Evolutionary conservation across 2,888 invertebrate species (phyloP), one percentile per base, ranked within the genome.

Genomic region (Dusona sp.): DNA sequence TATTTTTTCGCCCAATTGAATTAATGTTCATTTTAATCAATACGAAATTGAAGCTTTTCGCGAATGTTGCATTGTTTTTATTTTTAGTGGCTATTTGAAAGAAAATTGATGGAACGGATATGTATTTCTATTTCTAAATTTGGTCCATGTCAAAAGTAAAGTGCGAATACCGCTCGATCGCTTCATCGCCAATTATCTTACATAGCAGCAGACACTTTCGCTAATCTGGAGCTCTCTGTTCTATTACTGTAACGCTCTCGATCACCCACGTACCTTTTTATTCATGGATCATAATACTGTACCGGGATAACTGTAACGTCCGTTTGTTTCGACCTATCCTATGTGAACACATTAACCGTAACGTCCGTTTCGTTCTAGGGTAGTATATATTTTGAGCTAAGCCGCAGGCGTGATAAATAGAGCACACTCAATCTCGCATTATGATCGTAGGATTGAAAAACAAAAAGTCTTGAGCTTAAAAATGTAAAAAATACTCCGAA

Each of bases 271-370:
- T 81, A 81, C 65, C 64, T 85, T 81, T 80, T 81, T 81, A 67
- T 78, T 45, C 42, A 38, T 78, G 33, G 72, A 25, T 72, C 72
- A 72, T 72, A 64, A 70, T 79, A 79, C 79, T 61, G 48, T 74
- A 48, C 65, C 64, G 79, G 79, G 75, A 79, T 85, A 85, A 85
- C 85, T 79, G 79, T 85, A 72, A 85, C 85, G 85, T 85, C 83
- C 85, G 83, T 83, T 85, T 74, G 75, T 83, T 85, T 75, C 65
- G 70, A 65, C 74, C 36, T 75, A 65, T 70, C 36, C 67, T 80
- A 61, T n/a, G 54, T 33, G 33, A 33, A 25, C 64, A 22, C 38
- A 83, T 79, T 75, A 70, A 83, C 83, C 45, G 75, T 51, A 72
- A 85, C 79, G 83, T 85, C 75, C 75, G 65, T 85, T 64, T 70